Percentiles rank a stretch among this genome's conserved stretches.
phyloP scores from a whole-genome alignment of 2,797 vertebrate species.

The Eupleurogrammus muticus region DNA sequence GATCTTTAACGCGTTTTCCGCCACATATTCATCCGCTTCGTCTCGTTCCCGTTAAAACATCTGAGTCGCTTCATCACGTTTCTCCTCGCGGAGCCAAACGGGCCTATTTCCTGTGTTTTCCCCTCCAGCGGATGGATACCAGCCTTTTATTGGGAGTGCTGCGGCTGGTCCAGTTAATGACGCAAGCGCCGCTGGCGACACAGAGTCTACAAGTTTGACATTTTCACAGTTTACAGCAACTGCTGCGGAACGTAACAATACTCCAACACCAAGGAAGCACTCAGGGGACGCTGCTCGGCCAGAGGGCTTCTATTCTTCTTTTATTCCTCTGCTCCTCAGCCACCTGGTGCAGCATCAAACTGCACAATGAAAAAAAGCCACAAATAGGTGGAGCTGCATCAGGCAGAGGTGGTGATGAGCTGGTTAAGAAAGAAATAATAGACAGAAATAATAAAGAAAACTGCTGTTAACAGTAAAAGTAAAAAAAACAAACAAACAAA shows the following conservation, averaged over 20 bases:
- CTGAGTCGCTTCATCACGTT: neutral
- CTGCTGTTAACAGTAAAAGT: too few relatives aligned
- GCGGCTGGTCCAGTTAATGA: conserved; percentile 88
- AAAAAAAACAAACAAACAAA: neutral
- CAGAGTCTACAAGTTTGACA: conserved; percentile 90
- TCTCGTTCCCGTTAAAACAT: neutral
- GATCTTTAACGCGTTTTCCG: too few relatives aligned
- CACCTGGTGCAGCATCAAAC: conserved; percentile 52
- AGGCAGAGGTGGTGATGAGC: neutral
- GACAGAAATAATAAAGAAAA: too few relatives aligned
- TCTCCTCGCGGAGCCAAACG: conserved; percentile 30
- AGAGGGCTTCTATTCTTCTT: too few relatives aligned
- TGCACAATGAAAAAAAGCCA: neutral
- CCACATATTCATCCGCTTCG: neutral
- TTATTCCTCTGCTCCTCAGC: neutral
- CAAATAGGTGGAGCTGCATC: conserved; percentile 17
- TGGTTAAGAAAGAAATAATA: too few relatives aligned
- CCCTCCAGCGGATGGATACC: conserved; percentile 88
- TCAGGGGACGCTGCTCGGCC: conserved; percentile 27
- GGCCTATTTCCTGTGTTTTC: conserved; percentile 55
- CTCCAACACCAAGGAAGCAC: conserved; percentile 63
- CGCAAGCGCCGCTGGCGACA: conserved; percentile 89
- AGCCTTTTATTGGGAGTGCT: conserved; percentile 78
- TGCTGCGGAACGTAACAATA: conserved; percentile 84
- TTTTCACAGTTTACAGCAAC: conserved; percentile 90